Percentiles rank a stretch among this genome's conserved stretches.
phyloP scores from a whole-genome alignment of 2,113 vertebrate genomes.

The Callithrix jacchus region DNA sequence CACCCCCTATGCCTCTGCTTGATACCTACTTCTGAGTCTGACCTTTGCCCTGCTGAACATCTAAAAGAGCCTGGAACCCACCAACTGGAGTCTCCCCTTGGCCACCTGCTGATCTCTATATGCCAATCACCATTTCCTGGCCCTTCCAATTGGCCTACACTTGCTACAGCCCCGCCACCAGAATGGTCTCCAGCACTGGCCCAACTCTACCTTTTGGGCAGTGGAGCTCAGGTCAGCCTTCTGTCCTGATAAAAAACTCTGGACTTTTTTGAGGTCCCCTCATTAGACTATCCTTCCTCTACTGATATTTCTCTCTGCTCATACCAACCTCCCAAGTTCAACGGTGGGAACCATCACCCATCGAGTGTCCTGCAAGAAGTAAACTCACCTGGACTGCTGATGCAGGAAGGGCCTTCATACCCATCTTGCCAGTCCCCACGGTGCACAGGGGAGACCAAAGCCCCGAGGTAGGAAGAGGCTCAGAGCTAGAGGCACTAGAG shows the following conservation, averaged over 20 bases:
- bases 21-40: not conserved
- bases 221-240: not conserved
- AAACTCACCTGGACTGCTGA: too few relatives aligned
- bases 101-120: not conserved
- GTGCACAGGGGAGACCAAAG: not conserved
- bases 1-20: not conserved
- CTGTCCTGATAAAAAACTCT: not conserved
- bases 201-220: not conserved
- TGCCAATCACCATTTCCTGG: accelerated
- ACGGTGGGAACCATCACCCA: not conserved
- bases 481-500: not conserved
- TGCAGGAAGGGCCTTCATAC: not conserved
- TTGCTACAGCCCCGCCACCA: not conserved
- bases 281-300: not conserved
- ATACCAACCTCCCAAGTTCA: not conserved
- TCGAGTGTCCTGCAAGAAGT: too few relatives aligned
- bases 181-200: not conserved
- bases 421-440: not conserved
- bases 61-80: not conserved
- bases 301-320: too few relatives aligned
- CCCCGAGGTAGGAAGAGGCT: not conserved
- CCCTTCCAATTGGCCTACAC: not conserved
- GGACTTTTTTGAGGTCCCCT: not conserved
- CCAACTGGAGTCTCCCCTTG: not conserved
- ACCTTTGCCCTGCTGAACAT: not conserved